Base-by-base conservation (phyloP, 2,888 invertebrate genomes). In the Philonicus albiceps region DNA sequence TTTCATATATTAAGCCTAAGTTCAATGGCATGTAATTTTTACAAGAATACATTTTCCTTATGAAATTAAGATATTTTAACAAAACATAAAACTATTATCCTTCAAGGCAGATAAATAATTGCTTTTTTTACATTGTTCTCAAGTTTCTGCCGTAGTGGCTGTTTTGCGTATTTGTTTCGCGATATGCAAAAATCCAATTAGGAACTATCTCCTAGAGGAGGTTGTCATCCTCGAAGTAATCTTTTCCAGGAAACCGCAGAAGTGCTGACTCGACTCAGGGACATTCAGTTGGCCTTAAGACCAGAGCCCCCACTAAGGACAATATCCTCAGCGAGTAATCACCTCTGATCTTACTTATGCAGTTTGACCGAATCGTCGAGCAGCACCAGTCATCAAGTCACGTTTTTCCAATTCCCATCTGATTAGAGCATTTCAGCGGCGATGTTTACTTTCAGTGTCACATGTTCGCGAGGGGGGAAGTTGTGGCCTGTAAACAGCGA, bases 391-490 rank as follows among this genome's bases (percentile, higher is more conserved):
- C 81, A 73, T 72, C 37, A 84, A 72, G 73, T 84, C 84, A 84
- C 72, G 73, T 84, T 73, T 73, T 73, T 27, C 43, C 84, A 84
- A 84, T 84, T 73, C 72, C 84, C 73, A 84, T 73, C 84, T 73
- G 84, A 84, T 84, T 43, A 84, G 84, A 64, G 27, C 73, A 16
- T 73, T 84, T 84, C 84, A 73, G 37, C 22, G 22, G 73, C 43
- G 22, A 64, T 64, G 73, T 72, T 73, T 84, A 73, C 84, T 73
- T 72, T 81, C 30, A 84, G 73, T 27, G 40, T 73, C 84, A 73
- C 72, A 72, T 40, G 37, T 72, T 37, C 55, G n/a, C 22, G 73
- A 64, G 72, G 84, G 40, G 84, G 73, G 73, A 43, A 37, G 31
- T 49, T 55, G 81, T 81, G 22, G 34, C 22, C 1, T 27, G 73